These are phyloP conservation scores for Melanostoma scalare DNA, from an alignment of 2,888 invertebrate genomes.

Conservation along the genomic window DNA sequence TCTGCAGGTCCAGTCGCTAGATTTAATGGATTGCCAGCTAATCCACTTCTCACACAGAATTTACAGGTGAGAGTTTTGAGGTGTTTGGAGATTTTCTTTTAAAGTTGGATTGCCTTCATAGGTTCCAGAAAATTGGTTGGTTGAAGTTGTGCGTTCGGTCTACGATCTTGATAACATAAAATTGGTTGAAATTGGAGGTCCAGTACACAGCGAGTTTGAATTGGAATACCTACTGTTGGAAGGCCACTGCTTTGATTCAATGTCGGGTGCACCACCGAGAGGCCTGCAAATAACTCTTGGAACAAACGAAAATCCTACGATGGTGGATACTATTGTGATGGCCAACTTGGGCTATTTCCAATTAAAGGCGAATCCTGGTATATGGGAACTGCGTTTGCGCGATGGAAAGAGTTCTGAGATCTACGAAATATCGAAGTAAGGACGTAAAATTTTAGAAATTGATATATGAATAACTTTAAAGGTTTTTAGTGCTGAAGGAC, in stretches of 20 bases:
- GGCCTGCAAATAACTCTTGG: slow-evolving; percentile 98
- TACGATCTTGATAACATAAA: slow-evolving; percentile 99
- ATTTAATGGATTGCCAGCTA: slow-evolving; percentile 94
- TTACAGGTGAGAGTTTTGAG: slow-evolving; percentile 85
- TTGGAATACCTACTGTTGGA: slow-evolving; percentile 96
- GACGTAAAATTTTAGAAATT: neutral
- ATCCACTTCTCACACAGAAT: slow-evolving; percentile 94
- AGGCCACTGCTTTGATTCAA: slow-evolving; percentile 96
- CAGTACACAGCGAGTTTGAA: slow-evolving; percentile 97
- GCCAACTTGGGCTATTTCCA: slow-evolving; percentile 99
- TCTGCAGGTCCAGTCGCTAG: slow-evolving; percentile 90
- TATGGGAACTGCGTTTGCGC: slow-evolving; percentile 94
- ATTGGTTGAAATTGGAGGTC: slow-evolving; percentile 94
- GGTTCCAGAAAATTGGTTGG: slow-evolving; percentile 97
- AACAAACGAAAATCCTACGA: slow-evolving; percentile 88
- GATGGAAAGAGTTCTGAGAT: slow-evolving; percentile 97
- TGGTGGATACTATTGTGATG: slow-evolving; percentile 99
- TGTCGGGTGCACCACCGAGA: slow-evolving; percentile 95
- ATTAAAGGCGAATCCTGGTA: slow-evolving; percentile 98
- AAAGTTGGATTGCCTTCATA: slow-evolving; percentile 76
- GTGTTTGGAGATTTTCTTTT: slow-evolving; percentile 82
- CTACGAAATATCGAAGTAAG: slow-evolving; percentile 92
- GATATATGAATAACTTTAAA: neutral
- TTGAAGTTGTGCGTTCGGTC: slow-evolving; percentile 94
- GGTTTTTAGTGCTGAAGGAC: slow-evolving; percentile 82